phyloP scores from a whole-genome alignment of 2,888 invertebrate genomes.

The Clunio marinus region DNA sequence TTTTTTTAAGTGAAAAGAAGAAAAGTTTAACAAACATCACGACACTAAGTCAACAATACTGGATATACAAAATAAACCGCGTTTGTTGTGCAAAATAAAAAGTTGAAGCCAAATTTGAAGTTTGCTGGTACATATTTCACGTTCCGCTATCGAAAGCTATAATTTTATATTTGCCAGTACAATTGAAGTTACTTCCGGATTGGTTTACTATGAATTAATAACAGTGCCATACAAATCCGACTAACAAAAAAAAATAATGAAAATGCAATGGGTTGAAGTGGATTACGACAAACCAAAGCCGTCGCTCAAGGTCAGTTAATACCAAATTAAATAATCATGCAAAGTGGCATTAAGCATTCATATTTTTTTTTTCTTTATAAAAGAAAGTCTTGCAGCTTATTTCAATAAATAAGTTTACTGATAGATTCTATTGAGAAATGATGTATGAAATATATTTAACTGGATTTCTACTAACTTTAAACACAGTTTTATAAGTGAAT shows the following conservation, averaged over 20 bases:
- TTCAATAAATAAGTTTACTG: not conserved
- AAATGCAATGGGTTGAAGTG: conserved; percentile 38
- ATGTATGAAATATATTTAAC: too few species aligned
- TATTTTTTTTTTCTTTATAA: too few species aligned
- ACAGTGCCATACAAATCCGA: not conserved
- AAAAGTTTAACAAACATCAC: not conserved
- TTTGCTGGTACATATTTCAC: not conserved
- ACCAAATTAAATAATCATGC: too few species aligned
- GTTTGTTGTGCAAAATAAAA: not conserved
- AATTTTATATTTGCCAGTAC: not conserved
- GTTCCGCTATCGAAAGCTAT: not conserved
- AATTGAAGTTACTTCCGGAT: not conserved
- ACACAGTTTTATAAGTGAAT: too few species aligned
- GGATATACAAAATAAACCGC: not conserved
- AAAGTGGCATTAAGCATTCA: too few species aligned
- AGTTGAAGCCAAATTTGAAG: not conserved
- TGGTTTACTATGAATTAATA: not conserved
- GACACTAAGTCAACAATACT: too few species aligned
- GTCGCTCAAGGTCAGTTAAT: conserved; percentile 35
- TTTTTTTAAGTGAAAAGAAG: not conserved
- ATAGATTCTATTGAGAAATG: too few species aligned
- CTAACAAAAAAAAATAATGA: conserved; percentile 26
- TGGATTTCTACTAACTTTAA: too few species aligned
- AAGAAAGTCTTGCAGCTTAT: too few species aligned
- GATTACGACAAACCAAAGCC: conserved; percentile 39